A percentile compares a stretch with the other conserved stretches of the same genome.
phyloP scores from a whole-genome alignment of 2,797 vertebrate genomes.

The Thalassophryne amazonica region DNA sequence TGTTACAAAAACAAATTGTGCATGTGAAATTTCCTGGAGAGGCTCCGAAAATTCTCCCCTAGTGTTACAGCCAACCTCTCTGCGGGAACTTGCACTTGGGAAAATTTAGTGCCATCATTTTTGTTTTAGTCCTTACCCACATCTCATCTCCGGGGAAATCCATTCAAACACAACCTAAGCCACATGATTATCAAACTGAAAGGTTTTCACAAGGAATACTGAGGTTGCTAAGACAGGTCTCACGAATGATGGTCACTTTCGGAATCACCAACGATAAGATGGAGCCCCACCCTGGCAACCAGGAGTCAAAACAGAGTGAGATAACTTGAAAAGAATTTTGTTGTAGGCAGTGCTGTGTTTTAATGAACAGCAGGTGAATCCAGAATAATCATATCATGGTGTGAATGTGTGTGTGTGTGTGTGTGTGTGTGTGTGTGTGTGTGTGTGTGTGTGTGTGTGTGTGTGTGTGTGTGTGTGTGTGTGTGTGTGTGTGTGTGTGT shows the following conservation, averaged over 20 bases:
- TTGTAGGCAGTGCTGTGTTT: slow-evolving; percentile 1
- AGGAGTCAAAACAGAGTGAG: slow-evolving; percentile 44
- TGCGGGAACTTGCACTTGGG: slow-evolving; percentile 54
- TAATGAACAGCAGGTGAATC: slow-evolving; percentile 52
- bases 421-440: too few relatives aligned
- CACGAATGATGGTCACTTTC: slow-evolving; percentile 5
- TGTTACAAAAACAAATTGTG: slow-evolving; percentile 80
- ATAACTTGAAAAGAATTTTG: slow-evolving; percentile 27
- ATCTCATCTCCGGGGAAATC: slow-evolving; percentile 40
- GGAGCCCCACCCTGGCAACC: slow-evolving; percentile 51
- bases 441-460: too few relatives aligned
- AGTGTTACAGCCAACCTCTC: slow-evolving; percentile 56
- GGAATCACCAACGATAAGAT: slow-evolving; percentile 27
- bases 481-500: too few relatives aligned
- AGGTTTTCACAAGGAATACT: slow-evolving; percentile 25
- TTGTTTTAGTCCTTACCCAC: slow-evolving; percentile 57
- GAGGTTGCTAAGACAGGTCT: slow-evolving; percentile 8
- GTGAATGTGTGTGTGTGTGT: too few relatives aligned
- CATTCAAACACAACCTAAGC: slow-evolving; percentile 33
- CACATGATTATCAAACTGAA: slow-evolving; percentile 39
- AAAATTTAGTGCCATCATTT: slow-evolving; percentile 67
- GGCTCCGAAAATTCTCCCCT: slow-evolving; percentile 55
- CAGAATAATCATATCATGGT: slow-evolving; percentile 12
- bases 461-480: too few relatives aligned
- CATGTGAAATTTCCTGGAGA: slow-evolving; percentile 73